Base-by-base conservation (phyloP, 2,888 invertebrate species). In the Dendrolimus pini region DNA sequence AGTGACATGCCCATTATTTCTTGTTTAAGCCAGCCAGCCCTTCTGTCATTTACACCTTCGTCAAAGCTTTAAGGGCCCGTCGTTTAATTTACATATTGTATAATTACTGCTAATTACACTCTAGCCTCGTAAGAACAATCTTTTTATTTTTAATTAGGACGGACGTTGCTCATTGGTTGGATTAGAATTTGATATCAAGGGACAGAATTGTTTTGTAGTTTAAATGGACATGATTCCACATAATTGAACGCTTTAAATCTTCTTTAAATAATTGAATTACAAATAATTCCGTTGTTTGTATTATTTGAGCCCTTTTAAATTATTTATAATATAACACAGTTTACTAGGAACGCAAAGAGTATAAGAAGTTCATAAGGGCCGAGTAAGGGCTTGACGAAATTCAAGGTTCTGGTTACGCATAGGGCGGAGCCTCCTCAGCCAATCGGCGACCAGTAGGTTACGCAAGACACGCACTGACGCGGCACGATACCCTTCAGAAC, bases 1-100 rank as follows among this genome's bases (percentile, higher is more conserved):
- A 91, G 91, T 91, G 91, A 91, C 91, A 91, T 91, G 89, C 85
- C 90, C 85, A 90, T 89, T 90, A 90, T 89, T 85, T 88, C 83
- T 89, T 83, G 80, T 80, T 81, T 64, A 64, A 68, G 66, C 75
- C 77, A 68, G 66, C 75, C 77, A 80, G 74, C 78, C 83, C 79
- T 82, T 80, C 74, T 77, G 74, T 85, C 81, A 85, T 89, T 88
- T 82, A 83, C 90, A 86, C 89, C 78, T 85, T 78, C 69, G 65
- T 64, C 59, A 66, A 68, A 62, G 67, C 63, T 61, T 64, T 57
- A 56, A 67, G 62, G 60, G 66, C 67, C 65, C 64, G 68, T 65
- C 58, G 62, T 61, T 60, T 68, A 67, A 75, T 78, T 75, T 70
- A 63, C 71, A 77, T 78, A 69, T 71, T 74, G 3, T 30, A 30